Conservation (phyloP, 1,140 invertebrate genomes). For the Zaprionus ornatus region DNA sequence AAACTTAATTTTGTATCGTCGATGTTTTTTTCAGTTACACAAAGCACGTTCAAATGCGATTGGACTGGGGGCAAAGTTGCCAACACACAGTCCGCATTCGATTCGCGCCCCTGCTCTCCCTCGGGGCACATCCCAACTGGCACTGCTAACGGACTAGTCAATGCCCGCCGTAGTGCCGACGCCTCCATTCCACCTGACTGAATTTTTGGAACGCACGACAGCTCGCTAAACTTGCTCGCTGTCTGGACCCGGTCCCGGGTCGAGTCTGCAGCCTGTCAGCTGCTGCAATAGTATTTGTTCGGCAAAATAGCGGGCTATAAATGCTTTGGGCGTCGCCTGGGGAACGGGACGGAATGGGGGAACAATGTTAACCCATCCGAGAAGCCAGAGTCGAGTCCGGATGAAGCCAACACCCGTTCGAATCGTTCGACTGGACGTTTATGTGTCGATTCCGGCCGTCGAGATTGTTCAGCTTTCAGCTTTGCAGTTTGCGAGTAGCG, state of each 20-base stretch:
- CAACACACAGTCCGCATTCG: constrained; percentile 13
- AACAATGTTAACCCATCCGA: constrained; percentile 18
- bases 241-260: constrained; percentile 6
- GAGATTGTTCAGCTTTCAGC: constrained; percentile 26
- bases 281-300: constrained; percentile 30
- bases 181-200: constrained; percentile 58
- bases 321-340: constrained; percentile 19
- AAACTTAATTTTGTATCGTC: constrained; percentile 62
- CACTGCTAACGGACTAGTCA: constrained; percentile 32
- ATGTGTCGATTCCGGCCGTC: constrained; percentile 48
- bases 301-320: constrained; percentile 13
- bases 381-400: constrained; percentile 33
- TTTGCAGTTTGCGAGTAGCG: background rate
- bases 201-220: constrained; percentile 64
- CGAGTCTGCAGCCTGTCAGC: constrained; percentile 7
- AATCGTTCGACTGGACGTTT: constrained; percentile 58
- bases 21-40: constrained; percentile 46
- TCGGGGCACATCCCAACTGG: background rate
- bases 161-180: constrained; percentile 24
- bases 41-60: constrained; percentile 50
- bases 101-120: too few relatives aligned
- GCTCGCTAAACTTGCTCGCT: constrained; percentile 47
- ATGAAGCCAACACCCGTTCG: constrained; percentile 40
- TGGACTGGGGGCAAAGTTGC: constrained; percentile 16
- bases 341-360: background rate